phyloP scores from a whole-genome alignment of 35 echinoderm and acorn worm species.

The Lytechinus variegatus region DNA sequence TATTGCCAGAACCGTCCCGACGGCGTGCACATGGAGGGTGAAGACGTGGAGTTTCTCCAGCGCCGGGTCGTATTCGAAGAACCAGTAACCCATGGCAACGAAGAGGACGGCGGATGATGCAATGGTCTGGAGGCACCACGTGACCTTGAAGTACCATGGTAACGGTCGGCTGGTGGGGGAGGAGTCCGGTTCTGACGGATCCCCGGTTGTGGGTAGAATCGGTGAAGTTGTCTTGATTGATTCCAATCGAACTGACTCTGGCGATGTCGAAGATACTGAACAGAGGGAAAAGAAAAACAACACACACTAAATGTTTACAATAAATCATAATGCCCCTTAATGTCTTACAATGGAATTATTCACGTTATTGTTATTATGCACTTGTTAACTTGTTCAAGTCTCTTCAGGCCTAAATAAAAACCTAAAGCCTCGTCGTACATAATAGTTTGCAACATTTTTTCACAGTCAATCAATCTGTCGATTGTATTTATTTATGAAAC shows the following conservation, averaged over 20 bases:
- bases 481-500: too few relatives aligned
- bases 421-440: too few relatives aligned
- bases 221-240: background rate
- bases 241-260: background rate
- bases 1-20: conserved; percentile 48
- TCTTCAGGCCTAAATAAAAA: too few relatives aligned
- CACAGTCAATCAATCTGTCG: too few relatives aligned
- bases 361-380: too few relatives aligned
- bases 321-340: too few relatives aligned
- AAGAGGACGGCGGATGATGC: conserved; percentile 62
- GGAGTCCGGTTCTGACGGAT: background rate
- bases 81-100: conserved; percentile 76
- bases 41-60: conserved; percentile 66
- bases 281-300: background rate
- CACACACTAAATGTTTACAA: too few relatives aligned
- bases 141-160: conserved; percentile 75
- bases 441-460: too few relatives aligned
- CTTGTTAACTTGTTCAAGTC: too few relatives aligned
- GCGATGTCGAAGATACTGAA: background rate
- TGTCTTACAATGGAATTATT: too few relatives aligned
- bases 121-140: conserved; percentile 75
- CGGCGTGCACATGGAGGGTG: conserved; percentile 73
- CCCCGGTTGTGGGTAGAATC: background rate
- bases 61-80: conserved; percentile 68
- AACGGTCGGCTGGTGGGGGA: background rate